Conservation (phyloP, 2,888 invertebrate genomes). For the Plemyria rubiginata region DNA sequence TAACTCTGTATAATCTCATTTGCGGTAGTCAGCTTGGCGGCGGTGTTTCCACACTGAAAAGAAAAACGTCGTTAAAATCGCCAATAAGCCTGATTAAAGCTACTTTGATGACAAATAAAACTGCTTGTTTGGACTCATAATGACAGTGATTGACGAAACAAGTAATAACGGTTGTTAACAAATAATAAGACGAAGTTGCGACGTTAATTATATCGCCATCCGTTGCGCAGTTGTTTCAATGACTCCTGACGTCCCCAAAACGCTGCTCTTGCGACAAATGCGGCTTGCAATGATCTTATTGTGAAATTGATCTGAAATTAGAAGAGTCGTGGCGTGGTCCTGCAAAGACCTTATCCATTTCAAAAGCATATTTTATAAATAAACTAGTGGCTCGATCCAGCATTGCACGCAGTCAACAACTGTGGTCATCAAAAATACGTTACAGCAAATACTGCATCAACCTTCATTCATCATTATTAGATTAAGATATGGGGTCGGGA, state of each 20-base stretch:
- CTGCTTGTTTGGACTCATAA: constrained; percentile 59
- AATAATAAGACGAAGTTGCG: constrained; percentile 72
- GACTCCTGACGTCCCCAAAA: constrained; percentile 68
- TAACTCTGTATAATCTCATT: constrained; percentile 79
- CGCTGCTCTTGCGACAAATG: constrained; percentile 61
- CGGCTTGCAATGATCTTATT: constrained; percentile 69
- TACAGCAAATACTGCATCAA: too few species aligned
- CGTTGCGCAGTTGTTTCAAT: constrained; percentile 49
- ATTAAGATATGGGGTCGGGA: too few species aligned
- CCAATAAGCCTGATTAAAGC: constrained; percentile 40
- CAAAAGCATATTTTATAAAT: background rate
- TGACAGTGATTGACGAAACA: constrained; percentile 67
- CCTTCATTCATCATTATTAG: too few species aligned
- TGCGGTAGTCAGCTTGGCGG: constrained; percentile 85
- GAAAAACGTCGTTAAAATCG: constrained; percentile 17
- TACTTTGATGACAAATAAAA: constrained; percentile 61
- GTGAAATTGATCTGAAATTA: constrained; percentile 66
- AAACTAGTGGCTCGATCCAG: background rate
- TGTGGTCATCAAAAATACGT: too few species aligned
- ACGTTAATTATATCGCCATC: constrained; percentile 67
- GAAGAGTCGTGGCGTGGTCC: constrained; percentile 72
- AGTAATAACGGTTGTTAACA: constrained; percentile 73
- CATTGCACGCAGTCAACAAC: too few species aligned
- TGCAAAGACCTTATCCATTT: background rate
- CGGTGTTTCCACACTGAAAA: constrained; percentile 72